Evolutionary conservation across 2,797 vertebrate species (phyloP).

Genomic region (Rachycentron canadum): DNA sequence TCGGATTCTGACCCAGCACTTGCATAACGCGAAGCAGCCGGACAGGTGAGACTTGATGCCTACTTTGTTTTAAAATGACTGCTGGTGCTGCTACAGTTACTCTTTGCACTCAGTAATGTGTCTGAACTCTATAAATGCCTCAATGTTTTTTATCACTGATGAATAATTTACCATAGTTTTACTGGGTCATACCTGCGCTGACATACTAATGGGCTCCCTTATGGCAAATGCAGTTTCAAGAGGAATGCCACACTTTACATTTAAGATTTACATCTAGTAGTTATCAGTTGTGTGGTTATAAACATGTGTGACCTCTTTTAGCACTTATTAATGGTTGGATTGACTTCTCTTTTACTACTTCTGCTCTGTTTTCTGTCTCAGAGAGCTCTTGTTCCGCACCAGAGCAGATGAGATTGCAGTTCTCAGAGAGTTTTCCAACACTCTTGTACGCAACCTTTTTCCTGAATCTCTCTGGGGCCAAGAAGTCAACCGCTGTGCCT

Average conservation of each 20-base stretch:
- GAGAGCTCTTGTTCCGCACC: conserved; percentile 78
- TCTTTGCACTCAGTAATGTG: conserved; percentile 51
- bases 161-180: conserved; percentile 66
- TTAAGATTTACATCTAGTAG: conserved; percentile 14
- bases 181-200: conserved; percentile 26
- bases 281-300: conserved; percentile 10
- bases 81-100: conserved; percentile 28
- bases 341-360: not conserved
- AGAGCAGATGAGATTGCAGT: conserved; percentile 78
- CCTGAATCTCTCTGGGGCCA: conserved; percentile 75
- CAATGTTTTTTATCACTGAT: conserved; percentile 33
- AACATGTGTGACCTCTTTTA: conserved; percentile 6
- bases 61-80: not conserved
- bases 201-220: conserved; percentile 12
- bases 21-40: conserved; percentile 81
- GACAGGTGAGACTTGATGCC: conserved; percentile 72
- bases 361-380: conserved; percentile 56
- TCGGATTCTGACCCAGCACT: conserved; percentile 84
- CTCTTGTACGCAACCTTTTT: conserved; percentile 84
- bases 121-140: conserved; percentile 54
- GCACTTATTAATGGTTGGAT: not conserved
- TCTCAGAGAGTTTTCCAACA: conserved; percentile 80
- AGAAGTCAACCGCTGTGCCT: conserved; percentile 80
- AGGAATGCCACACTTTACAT: not conserved
- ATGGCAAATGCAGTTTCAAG: conserved; percentile 21